A percentile compares a stretch with the other conserved stretches of the same genome.
These are phyloP conservation scores for Hippocampus barbouri DNA, from an alignment of 2,113 vertebrate genomes.

Conservation along the genomic window DNA sequence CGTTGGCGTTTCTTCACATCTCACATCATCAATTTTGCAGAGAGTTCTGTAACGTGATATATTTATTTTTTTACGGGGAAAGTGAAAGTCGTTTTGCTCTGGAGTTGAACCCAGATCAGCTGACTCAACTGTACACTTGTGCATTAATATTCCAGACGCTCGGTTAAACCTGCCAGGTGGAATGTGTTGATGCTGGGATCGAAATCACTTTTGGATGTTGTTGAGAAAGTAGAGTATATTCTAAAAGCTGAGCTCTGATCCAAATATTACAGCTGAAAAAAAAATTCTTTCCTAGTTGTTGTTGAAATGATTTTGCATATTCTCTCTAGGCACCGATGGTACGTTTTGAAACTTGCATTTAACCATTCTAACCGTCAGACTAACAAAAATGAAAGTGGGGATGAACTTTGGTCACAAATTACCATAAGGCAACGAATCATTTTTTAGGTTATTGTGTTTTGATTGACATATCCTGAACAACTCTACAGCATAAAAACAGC, in stretches of 20 bases:
- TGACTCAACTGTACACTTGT: constrained; percentile 21
- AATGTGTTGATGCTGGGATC: not conserved
- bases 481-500: constrained; percentile 10
- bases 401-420: constrained; percentile 21
- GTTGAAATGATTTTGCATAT: constrained; percentile 4
- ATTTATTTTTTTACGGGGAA: constrained; percentile 2
- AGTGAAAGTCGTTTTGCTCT: constrained; percentile 31
- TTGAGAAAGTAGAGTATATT: constrained; percentile 7
- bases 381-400: constrained; percentile 14
- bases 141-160: constrained; percentile 31
- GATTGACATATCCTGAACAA: constrained; percentile 6
- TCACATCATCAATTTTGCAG: constrained; percentile 43
- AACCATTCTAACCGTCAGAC: constrained; percentile 30
- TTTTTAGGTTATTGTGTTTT: constrained; percentile 6
- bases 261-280: constrained; percentile 16
- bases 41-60: constrained; percentile 25
- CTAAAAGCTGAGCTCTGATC: constrained; percentile 23
- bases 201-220: constrained; percentile 9
- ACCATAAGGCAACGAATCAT: constrained; percentile 18
- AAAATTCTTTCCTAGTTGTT: not conserved
- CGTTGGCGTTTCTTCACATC: constrained; percentile 22
- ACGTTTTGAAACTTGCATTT: constrained; percentile 10
- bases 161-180: constrained; percentile 6
- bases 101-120: constrained; percentile 29
- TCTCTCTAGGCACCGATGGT: constrained; percentile 16